phyloP scores from a whole-genome alignment of 2,888 invertebrate genomes.

The Volucella inanis region DNA sequence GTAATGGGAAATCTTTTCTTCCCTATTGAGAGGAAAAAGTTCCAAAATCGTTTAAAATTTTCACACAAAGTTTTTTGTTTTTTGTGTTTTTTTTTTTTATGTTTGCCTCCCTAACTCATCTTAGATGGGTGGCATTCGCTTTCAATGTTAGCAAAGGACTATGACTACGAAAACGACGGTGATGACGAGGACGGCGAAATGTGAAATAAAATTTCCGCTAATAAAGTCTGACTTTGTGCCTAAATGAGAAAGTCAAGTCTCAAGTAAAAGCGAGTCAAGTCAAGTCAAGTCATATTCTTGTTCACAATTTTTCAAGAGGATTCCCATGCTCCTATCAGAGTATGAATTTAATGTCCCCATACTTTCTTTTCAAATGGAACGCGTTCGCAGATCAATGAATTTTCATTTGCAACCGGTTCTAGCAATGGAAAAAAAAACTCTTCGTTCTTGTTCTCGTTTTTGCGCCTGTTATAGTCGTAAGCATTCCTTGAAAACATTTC shows the following conservation, averaged over 20 bases:
- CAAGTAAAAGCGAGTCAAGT: not conserved
- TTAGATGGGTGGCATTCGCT: slow-evolving; percentile 3
- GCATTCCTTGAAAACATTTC: slow-evolving; percentile 6
- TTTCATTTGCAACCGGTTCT: slow-evolving; percentile 9
- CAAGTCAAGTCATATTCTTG: slow-evolving; percentile 32
- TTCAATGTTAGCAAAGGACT: not conserved
- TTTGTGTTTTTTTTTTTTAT: slow-evolving; percentile 35
- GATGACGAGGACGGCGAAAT: slow-evolving; percentile 37
- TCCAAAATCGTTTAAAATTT: slow-evolving; percentile 59
- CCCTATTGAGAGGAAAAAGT: slow-evolving; percentile 34
- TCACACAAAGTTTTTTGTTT: slow-evolving; percentile 37
- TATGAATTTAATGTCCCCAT: not conserved
- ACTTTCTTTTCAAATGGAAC: slow-evolving; percentile 29
- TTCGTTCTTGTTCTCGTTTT: slow-evolving; percentile 8
- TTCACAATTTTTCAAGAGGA: slow-evolving; percentile 7
- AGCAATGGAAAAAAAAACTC: not conserved
- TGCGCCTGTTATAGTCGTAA: not conserved
- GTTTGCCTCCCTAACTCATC: too few species aligned
- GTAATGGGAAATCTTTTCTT: slow-evolving; percentile 31
- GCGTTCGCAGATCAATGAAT: slow-evolving; percentile 61
- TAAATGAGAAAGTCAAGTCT: not conserved
- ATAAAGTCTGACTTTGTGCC: slow-evolving; percentile 35
- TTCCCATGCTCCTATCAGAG: not conserved
- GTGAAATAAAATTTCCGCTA: slow-evolving; percentile 46
- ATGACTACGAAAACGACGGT: not conserved